These are phyloP conservation scores for Nansenia antarctica DNA, from an alignment of 2,113 vertebrate species.

Conservation along the genomic window DNA sequence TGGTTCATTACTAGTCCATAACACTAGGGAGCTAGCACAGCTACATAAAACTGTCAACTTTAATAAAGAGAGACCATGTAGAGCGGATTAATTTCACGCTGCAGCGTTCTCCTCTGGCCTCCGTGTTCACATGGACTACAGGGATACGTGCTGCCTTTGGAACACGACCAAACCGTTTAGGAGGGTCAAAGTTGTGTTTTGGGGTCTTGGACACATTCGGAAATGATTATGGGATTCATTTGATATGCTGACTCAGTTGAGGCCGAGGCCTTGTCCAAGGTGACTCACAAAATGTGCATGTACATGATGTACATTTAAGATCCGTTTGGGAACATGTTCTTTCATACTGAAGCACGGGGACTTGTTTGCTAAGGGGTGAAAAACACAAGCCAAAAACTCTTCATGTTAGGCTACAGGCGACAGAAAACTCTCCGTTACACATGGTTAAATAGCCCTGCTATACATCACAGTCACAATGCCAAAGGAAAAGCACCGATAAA, in stretches of 20 bases:
- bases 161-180: conserved; percentile 40
- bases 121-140: conserved; percentile 17
- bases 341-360: conserved; percentile 25
- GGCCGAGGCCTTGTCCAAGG: conserved; percentile 25
- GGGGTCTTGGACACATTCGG: conserved; percentile 60
- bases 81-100: conserved; percentile 60
- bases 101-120: conserved; percentile 50
- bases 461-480: not conserved
- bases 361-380: conserved; percentile 14
- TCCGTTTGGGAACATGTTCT: too few species aligned
- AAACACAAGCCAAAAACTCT: not conserved
- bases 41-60: conserved; percentile 55
- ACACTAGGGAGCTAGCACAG: conserved; percentile 28
- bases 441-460: conserved; percentile 10
- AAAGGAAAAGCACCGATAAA: not conserved
- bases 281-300: conserved; percentile 37
- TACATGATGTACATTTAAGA: conserved; percentile 22
- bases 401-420: not conserved
- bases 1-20: conserved; percentile 35
- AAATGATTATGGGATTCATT: conserved; percentile 60
- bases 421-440: too few species aligned
- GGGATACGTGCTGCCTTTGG: conserved; percentile 58
- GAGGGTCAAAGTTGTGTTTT: conserved; percentile 51
- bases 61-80: conserved; percentile 53
- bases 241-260: conserved; percentile 58